Conservation (phyloP, 2,113 vertebrate species). For the Catagonus wagneri region DNA sequence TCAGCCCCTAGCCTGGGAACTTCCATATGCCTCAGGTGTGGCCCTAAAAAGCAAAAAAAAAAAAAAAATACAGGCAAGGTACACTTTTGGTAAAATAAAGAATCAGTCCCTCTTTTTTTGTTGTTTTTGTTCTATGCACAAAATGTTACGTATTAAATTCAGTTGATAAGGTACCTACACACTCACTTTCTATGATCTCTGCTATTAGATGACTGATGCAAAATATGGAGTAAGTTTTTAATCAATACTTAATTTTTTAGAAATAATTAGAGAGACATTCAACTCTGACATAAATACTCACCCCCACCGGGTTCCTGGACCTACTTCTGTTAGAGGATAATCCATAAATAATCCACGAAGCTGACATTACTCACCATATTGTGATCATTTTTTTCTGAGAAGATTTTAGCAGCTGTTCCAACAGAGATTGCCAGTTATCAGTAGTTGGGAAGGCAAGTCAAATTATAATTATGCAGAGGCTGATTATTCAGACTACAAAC, state of each 20-base stretch:
- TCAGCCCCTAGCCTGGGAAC: too few relatives aligned
- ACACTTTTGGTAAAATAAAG: not conserved
- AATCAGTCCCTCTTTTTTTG: not conserved
- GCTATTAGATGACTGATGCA: slow-evolving; percentile 70
- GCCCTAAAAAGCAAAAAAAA: too few relatives aligned
- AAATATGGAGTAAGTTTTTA: slow-evolving; percentile 67
- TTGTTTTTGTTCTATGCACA: not conserved
- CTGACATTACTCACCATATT: slow-evolving; percentile 76
- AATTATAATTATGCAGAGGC: slow-evolving; percentile 76
- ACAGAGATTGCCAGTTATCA: slow-evolving; percentile 75
- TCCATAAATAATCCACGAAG: slow-evolving; percentile 80
- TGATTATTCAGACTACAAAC: slow-evolving; percentile 73
- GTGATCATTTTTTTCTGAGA: slow-evolving; percentile 74
- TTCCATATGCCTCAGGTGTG: too few relatives aligned
- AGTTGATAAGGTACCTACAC: slow-evolving; percentile 5
- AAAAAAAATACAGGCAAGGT: not conserved
- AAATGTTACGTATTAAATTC: slow-evolving; percentile 70
- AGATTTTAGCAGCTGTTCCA: slow-evolving; percentile 78
- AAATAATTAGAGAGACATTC: slow-evolving; percentile 75
- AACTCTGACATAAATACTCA: slow-evolving; percentile 61
- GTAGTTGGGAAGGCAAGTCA: slow-evolving; percentile 76
- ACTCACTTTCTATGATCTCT: slow-evolving; percentile 60
- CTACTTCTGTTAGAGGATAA: slow-evolving; percentile 55
- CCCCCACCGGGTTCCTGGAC: slow-evolving; percentile 62
- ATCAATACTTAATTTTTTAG: slow-evolving; percentile 76